Conservation (phyloP, 2,888 invertebrate genomes). For the Tanypteryx hageni region DNA sequence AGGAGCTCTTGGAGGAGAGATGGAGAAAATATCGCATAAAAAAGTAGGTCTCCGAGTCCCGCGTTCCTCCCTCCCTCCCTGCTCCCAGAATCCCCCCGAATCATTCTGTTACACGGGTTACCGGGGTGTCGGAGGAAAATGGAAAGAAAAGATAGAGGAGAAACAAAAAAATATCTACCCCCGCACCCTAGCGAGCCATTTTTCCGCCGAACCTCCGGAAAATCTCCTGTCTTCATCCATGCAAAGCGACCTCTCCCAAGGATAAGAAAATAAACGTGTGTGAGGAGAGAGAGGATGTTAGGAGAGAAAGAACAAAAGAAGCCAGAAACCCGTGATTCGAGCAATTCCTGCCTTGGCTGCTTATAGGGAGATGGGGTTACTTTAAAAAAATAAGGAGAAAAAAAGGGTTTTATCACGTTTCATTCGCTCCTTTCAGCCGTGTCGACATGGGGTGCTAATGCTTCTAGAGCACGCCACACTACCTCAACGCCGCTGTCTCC, state of each 20-base stretch:
- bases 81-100: not conserved
- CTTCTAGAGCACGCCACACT: not conserved
- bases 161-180: not conserved
- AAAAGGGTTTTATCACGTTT: not conserved
- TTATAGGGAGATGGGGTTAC: not conserved
- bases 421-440: no score
- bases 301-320: not conserved
- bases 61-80: not conserved
- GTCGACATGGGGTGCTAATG: not conserved
- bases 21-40: no score
- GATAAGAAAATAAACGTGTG: not conserved
- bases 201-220: not conserved
- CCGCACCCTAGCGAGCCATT: slow-evolving; percentile 13
- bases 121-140: not conserved
- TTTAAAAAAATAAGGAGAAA: not conserved
- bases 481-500: not conserved
- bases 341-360: no score
- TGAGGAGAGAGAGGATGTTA: not conserved
- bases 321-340: no score
- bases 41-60: not conserved
- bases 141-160: not conserved
- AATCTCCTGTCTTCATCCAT: not conserved
- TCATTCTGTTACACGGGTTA: not conserved
- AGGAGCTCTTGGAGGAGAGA: not conserved
- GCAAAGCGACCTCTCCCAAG: not conserved